These are phyloP conservation scores for Ophion slaviceki DNA, from an alignment of 2,888 invertebrate genomes.

Conservation along the genomic window DNA sequence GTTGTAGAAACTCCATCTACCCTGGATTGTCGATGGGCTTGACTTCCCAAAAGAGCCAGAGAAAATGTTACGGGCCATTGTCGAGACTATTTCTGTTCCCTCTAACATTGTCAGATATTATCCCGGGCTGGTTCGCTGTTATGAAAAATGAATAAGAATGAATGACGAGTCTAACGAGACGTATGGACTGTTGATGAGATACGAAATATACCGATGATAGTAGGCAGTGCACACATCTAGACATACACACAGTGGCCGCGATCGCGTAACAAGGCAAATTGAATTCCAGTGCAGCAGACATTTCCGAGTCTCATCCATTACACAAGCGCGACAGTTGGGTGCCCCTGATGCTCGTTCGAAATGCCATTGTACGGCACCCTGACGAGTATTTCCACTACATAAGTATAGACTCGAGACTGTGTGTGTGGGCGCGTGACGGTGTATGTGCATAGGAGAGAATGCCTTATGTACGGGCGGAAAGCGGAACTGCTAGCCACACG, in stretches of 20 bases:
- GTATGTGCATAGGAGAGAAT: slow-evolving; percentile 15
- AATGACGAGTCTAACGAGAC: slow-evolving; percentile 53
- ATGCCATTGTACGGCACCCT: slow-evolving; percentile 57
- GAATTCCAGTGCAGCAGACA: slow-evolving; percentile 62
- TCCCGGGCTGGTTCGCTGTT: not conserved
- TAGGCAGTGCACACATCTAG: slow-evolving; percentile 17
- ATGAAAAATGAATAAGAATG: slow-evolving; percentile 20
- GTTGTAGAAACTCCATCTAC: not conserved
- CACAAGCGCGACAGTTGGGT: slow-evolving; percentile 63
- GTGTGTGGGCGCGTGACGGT: slow-evolving; percentile 8
- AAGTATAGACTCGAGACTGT: slow-evolving; percentile 3
- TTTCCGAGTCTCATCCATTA: slow-evolving; percentile 67
- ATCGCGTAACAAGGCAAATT: slow-evolving; percentile 61
- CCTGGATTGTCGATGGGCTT: not conserved
- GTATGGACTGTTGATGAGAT: not conserved
- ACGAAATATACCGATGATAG: slow-evolving; percentile 42
- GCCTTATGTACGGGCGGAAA: slow-evolving; percentile 57
- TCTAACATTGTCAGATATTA: not conserved
- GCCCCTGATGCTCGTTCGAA: slow-evolving; percentile 64
- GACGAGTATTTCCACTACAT: slow-evolving; percentile 21
- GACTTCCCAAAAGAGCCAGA: not conserved
- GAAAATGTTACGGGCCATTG: not conserved
- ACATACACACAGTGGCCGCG: slow-evolving; percentile 30
- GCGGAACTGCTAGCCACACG: slow-evolving; percentile 56
- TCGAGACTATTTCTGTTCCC: not conserved